phyloP scores from a whole-genome alignment of 2,797 vertebrate species.

The Anolis apletophallus region DNA sequence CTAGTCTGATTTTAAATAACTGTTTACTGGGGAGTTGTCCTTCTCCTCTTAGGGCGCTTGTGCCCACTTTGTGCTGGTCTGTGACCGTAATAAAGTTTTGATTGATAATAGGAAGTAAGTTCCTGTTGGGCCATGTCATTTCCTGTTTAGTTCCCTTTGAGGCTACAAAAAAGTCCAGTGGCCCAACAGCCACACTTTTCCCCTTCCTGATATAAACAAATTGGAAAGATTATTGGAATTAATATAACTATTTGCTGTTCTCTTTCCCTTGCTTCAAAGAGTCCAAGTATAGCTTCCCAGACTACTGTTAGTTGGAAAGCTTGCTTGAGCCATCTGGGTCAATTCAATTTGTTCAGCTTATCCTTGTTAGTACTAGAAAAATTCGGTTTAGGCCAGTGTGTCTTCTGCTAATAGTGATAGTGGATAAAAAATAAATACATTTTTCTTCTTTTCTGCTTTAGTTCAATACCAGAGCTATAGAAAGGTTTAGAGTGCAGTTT shows the following conservation, averaged over 20 bases:
- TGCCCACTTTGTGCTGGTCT: no score
- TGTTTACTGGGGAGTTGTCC: no score
- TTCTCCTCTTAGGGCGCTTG: no score
- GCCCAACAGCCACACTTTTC: not conserved
- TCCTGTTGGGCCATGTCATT: no score
- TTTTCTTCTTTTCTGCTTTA: not conserved
- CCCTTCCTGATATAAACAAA: not conserved
- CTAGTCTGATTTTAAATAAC: no score
- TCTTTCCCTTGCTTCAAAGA: not conserved
- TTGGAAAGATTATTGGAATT: not conserved
- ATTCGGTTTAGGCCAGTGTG: not conserved
- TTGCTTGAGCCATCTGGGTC: not conserved
- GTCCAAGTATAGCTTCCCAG: not conserved
- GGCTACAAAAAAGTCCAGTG: not conserved
- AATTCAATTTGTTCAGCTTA: not conserved
- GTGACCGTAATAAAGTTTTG: no score
- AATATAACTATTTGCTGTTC: not conserved
- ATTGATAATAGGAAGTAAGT: no score
- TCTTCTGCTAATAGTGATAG: not conserved
- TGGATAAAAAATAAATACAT: not conserved
- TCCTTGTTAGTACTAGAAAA: not conserved
- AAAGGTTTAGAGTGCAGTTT: conserved; percentile 1
- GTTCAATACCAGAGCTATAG: not conserved
- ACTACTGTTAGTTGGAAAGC: not conserved
- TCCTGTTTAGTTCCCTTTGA: no score